These are phyloP conservation scores for Scaptomyza polygonia DNA, from an alignment of 2,888 invertebrate species.

Conservation along the genomic window DNA sequence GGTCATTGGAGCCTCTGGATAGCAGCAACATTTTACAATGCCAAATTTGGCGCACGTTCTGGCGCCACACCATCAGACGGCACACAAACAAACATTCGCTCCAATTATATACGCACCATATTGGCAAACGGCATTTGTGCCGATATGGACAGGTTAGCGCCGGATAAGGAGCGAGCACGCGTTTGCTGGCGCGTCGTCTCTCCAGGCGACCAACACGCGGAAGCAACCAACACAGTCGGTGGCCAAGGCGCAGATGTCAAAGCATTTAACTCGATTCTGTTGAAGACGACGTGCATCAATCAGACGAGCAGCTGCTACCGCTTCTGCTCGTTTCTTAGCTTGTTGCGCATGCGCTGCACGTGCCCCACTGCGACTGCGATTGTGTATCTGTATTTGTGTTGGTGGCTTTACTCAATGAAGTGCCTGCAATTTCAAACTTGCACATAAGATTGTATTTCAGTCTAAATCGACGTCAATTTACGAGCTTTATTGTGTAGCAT, in stretches of 20 bases:
- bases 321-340: constrained; percentile 24
- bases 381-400: constrained; percentile 40
- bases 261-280: constrained; percentile 64
- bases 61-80: constrained; percentile 70
- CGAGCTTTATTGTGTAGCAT: constrained; percentile 63
- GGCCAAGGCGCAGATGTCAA: constrained; percentile 61
- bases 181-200: constrained; percentile 50
- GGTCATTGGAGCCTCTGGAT: constrained; percentile 31
- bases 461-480: constrained; percentile 76
- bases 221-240: constrained; percentile 63
- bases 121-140: constrained; percentile 62
- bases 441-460: constrained; percentile 65
- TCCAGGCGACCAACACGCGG: constrained; percentile 74
- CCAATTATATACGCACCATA: constrained; percentile 65
- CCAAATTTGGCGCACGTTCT: constrained; percentile 75
- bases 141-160: constrained; percentile 79
- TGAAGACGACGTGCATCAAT: constrained; percentile 75
- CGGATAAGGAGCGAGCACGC: constrained; percentile 77
- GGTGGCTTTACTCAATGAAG: constrained; percentile 73
- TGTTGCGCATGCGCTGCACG: constrained; percentile 70
- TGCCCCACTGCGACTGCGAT: constrained; percentile 47
- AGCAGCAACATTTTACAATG: constrained; percentile 66
- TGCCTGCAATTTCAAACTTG: constrained; percentile 52
- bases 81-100: constrained; percentile 33
- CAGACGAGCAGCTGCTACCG: constrained; percentile 40